phyloP scores from a whole-genome alignment of 2,888 invertebrate species.

The Anticlea derivata region DNA sequence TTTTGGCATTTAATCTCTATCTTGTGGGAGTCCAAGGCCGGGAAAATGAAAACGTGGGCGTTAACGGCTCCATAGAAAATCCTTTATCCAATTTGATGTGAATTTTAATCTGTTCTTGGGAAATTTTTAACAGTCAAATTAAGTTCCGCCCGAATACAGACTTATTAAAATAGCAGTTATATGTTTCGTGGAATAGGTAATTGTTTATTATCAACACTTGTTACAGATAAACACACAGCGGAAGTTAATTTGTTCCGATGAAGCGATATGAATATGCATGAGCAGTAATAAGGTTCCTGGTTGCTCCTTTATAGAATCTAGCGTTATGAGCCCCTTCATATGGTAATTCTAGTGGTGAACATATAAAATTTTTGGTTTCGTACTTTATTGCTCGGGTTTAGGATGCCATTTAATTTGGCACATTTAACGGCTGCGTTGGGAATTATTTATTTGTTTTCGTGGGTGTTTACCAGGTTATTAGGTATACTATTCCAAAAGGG shows the following conservation, averaged over 20 bases:
- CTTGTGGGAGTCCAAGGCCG: constrained; percentile 48
- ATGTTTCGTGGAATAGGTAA: constrained; percentile 24
- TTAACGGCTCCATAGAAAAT: constrained; percentile 48
- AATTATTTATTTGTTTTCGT: too few relatives aligned
- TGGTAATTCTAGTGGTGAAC: constrained; percentile 38
- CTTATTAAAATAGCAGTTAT: constrained; percentile 1
- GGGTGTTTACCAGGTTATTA: too few relatives aligned
- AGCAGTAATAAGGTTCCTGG: constrained; percentile 38
- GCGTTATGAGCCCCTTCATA: constrained; percentile 41
- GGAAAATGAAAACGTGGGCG: constrained; percentile 49
- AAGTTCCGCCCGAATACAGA: constrained; percentile 16
- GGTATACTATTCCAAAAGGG: too few relatives aligned
- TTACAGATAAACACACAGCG: constrained; percentile 21
- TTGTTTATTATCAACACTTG: constrained; percentile 29
- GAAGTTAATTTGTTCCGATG: constrained; percentile 40
- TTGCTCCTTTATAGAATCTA: constrained; percentile 45
- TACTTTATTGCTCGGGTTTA: constrained; percentile 25
- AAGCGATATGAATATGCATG: constrained; percentile 49
- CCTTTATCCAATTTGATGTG: constrained; percentile 43
- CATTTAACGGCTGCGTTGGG: background rate
- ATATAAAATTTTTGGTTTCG: constrained; percentile 32
- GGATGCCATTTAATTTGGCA: constrained; percentile 9
- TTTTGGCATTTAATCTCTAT: constrained; percentile 55
- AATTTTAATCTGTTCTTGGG: constrained; percentile 37
- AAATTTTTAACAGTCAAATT: constrained; percentile 26